Conservation (phyloP, 2,797 vertebrate genomes). For the Micromesistius poutassou region DNA sequence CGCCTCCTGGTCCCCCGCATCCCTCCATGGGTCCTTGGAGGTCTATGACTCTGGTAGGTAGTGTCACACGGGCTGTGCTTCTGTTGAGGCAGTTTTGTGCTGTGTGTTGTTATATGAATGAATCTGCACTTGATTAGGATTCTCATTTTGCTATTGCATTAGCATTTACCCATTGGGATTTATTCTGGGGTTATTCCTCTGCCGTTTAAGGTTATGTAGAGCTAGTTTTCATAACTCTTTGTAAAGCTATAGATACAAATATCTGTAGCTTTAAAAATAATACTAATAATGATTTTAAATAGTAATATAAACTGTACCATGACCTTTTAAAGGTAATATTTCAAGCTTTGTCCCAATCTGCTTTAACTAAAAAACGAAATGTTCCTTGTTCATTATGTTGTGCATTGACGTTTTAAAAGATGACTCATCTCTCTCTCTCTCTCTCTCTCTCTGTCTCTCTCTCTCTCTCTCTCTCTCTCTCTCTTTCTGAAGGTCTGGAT, state of each 20-base stretch:
- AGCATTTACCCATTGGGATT: no score
- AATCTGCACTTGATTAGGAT: not conserved
- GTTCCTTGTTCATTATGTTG: not conserved
- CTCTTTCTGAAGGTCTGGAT: slow-evolving; percentile 77
- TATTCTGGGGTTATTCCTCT: no score
- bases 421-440: slow-evolving; percentile 5
- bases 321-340: not conserved
- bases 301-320: not conserved
- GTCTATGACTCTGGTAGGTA: slow-evolving; percentile 88
- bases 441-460: slow-evolving; percentile 21
- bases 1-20: slow-evolving; percentile 83
- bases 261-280: no score
- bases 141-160: not conserved
- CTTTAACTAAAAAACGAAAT: not conserved
- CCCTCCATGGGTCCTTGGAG: slow-evolving; percentile 87
- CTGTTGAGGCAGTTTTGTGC: not conserved
- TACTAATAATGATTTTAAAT: not conserved
- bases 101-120: not conserved
- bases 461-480: slow-evolving; percentile 20
- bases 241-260: no score
- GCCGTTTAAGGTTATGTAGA: no score
- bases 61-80: not conserved
- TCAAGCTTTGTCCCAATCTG: not conserved
- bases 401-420: not conserved
- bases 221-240: no score